Percentiles rank a stretch among this genome's conserved stretches.
Evolutionary conservation across 1,140 invertebrate genomes (phyloP).

Genomic region (Aphidius ervi): DNA sequence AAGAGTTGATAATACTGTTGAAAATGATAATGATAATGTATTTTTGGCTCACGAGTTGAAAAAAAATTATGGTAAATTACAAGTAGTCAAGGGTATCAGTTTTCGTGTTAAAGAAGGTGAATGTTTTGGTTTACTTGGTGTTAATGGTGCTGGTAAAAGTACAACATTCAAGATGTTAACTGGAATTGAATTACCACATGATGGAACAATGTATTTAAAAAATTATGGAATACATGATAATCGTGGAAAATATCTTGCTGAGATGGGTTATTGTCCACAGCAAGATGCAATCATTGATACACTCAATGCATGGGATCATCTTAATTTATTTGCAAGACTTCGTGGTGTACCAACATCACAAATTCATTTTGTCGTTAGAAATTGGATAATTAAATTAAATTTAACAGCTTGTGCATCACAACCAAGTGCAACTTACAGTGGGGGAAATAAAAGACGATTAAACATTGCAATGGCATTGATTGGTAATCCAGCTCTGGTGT

Average conservation of each 20-base stretch:
- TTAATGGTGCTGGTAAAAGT: conserved; percentile 85
- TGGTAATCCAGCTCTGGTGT: conserved; percentile 68
- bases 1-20: conserved; percentile 7
- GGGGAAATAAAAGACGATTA: conserved; percentile 92
- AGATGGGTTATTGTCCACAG: conserved; percentile 69
- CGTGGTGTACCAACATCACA: conserved; percentile 58
- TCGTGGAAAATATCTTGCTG: conserved; percentile 45
- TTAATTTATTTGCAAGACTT: conserved; percentile 64
- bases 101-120: conserved; percentile 71
- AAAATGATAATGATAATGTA: conserved; percentile 29
- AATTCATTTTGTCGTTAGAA: conserved; percentile 52
- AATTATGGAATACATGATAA: conserved; percentile 21
- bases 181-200: conserved; percentile 59
- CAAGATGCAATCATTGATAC: conserved; percentile 68
- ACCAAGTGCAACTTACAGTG: conserved; percentile 65
- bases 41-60: conserved; percentile 55
- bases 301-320: conserved; percentile 66
- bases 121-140: conserved; percentile 79
- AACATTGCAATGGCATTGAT: conserved; percentile 88
- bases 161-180: conserved; percentile 84
- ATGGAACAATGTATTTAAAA: conserved; percentile 41
- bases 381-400: conserved; percentile 52
- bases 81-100: conserved; percentile 67
- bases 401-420: conserved; percentile 47
- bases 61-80: conserved; percentile 61